phyloP scores from a whole-genome alignment of 2,113 vertebrate species.

The Sorex fumeus region DNA sequence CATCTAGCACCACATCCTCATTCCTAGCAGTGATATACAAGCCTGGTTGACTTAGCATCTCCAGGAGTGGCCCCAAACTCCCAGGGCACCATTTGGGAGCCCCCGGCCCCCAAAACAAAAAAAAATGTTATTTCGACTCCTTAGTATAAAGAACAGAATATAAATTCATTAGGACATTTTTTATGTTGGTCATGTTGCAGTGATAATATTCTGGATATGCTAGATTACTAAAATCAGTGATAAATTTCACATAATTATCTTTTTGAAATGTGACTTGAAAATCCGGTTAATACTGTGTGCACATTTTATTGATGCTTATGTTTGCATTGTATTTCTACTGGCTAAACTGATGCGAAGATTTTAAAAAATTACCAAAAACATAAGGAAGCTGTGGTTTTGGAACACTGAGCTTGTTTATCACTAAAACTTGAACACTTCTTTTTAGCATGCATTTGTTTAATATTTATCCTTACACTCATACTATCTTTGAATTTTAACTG shows the following conservation, averaged over 20 bases:
- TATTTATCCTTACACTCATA: conserved; percentile 55
- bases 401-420: neutral
- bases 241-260: conserved; percentile 24
- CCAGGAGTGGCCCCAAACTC: no score
- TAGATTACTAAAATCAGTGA: conserved; percentile 43
- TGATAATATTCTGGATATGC: neutral
- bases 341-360: neutral
- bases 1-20: no score
- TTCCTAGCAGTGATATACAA: no score
- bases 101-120: no score
- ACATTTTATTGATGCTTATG: conserved; percentile 19
- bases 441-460: conserved; percentile 63
- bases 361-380: neutral
- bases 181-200: neutral
- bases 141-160: conserved; percentile 18
- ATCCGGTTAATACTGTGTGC: neutral
- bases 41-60: no score
- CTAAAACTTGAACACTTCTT: conserved; percentile 6
- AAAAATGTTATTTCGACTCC: no score
- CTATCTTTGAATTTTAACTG: conserved; percentile 32
- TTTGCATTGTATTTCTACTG: neutral
- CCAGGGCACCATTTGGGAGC: no score
- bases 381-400: conserved; percentile 39
- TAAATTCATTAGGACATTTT: neutral
- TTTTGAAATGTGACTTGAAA: conserved; percentile 1